These are phyloP conservation scores for Rhipidura dahli DNA, from an alignment of 2,113 vertebrate genomes.

Conservation along the genomic window DNA sequence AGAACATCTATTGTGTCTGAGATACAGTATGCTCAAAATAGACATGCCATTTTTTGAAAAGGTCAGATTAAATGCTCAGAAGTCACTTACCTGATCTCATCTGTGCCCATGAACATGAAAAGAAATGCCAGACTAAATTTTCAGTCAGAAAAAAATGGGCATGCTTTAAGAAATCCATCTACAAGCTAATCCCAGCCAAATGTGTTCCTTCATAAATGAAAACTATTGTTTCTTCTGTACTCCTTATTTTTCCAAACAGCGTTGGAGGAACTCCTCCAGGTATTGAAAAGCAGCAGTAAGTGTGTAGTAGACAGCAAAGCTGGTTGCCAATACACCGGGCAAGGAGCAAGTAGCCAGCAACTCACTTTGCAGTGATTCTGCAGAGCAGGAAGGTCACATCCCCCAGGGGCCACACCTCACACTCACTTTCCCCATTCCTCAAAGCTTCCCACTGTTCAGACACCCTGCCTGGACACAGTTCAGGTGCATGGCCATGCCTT, in stretches of 20 bases:
- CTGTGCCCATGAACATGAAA: not conserved
- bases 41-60: not conserved
- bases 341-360: not conserved
- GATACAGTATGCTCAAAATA: not conserved
- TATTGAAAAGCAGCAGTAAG: not conserved
- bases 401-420: not conserved
- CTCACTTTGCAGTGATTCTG: too few relatives aligned
- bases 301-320: not conserved
- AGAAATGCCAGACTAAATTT: not conserved
- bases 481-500: rapidly evolving
- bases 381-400: not conserved
- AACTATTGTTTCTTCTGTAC: not conserved
- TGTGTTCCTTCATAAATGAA: not conserved
- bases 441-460: not conserved
- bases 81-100: not conserved
- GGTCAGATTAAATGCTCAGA: not conserved
- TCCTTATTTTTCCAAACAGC: not conserved
- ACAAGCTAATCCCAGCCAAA: not conserved
- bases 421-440: not conserved
- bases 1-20: not conserved
- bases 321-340: not conserved
- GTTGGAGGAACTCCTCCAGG: not conserved
- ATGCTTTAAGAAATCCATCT: not conserved
- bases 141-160: not conserved
- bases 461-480: not conserved